These are phyloP conservation scores for Eupithecia dodoneata DNA, from an alignment of 2,888 invertebrate species.

Conservation along the genomic window DNA sequence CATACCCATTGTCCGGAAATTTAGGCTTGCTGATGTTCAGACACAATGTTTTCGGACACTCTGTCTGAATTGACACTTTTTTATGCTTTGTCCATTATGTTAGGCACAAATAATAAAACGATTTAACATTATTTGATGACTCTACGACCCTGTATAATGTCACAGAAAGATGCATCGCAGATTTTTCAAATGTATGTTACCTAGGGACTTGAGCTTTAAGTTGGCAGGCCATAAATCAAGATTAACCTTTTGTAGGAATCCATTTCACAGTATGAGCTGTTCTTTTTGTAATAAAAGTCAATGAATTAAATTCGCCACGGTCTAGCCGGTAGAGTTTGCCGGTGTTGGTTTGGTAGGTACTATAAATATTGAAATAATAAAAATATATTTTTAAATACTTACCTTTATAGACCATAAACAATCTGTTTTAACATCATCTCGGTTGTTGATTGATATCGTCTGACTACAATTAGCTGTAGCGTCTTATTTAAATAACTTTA, in stretches of 20 bases:
- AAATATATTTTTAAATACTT: not conserved
- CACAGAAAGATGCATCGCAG: not conserved
- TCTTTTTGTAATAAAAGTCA: constrained; percentile 16
- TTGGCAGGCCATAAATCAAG: not conserved
- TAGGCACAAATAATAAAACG: not conserved
- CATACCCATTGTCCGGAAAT: not conserved
- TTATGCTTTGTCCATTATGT: not conserved
- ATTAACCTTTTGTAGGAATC: constrained; percentile 7
- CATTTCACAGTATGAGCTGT: constrained; percentile 7
- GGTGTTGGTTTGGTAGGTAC: not conserved
- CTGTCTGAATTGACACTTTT: too few relatives aligned
- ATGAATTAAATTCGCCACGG: constrained; percentile 39
- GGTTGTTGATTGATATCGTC: too few relatives aligned
- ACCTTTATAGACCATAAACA: too few relatives aligned
- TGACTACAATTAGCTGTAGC: constrained; percentile 41
- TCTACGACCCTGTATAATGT: not conserved
- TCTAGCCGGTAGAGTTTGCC: not conserved
- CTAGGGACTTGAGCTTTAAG: not conserved
- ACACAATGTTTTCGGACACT: too few relatives aligned
- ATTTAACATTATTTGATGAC: not conserved
- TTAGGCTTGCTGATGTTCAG: not conserved
- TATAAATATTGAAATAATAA: not conserved
- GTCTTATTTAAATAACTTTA: constrained; percentile 36
- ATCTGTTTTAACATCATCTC: too few relatives aligned
- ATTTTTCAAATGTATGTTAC: not conserved